Conservation (phyloP, 1,140 invertebrate species). For the Acarapis woodi region DNA sequence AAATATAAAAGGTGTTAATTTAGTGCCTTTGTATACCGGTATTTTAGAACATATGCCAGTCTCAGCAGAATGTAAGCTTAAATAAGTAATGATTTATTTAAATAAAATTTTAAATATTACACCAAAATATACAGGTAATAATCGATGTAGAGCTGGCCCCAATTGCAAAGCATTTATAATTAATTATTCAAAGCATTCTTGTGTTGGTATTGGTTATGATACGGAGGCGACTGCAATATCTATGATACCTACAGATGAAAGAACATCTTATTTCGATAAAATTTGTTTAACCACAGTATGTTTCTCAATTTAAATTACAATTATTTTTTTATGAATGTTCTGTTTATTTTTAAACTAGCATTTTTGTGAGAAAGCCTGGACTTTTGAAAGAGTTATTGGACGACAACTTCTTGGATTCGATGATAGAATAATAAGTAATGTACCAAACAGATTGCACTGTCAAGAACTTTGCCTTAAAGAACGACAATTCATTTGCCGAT, state of each 20-base stretch:
- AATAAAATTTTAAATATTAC: no score
- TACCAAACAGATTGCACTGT: slow-evolving; percentile 19
- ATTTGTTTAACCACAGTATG: slow-evolving; percentile 9
- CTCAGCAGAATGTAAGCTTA: slow-evolving; percentile 13
- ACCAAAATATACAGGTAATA: no score
- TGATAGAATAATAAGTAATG: slow-evolving; percentile 14
- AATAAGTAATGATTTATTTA: no score
- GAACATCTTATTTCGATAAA: slow-evolving; percentile 14
- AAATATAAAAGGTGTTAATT: slow-evolving; percentile 7
- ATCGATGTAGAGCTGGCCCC: slow-evolving; percentile 9
- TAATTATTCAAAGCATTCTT: slow-evolving; percentile 12
- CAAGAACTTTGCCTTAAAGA: slow-evolving; percentile 21
- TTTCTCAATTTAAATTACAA: no score
- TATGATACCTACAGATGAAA: slow-evolving; percentile 9
- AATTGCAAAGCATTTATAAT: slow-evolving; percentile 13
- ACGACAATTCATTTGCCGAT: slow-evolving; percentile 22
- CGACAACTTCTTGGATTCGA: slow-evolving; percentile 19
- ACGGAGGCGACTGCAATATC: background rate
- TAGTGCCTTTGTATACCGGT: slow-evolving; percentile 10
- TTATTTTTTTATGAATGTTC: background rate
- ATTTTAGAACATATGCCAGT: slow-evolving; percentile 9
- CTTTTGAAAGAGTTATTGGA: slow-evolving; percentile 18
- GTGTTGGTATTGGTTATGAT: slow-evolving; percentile 10
- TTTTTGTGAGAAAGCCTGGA: slow-evolving; percentile 16
- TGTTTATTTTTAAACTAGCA: no score